Evolutionary conservation across 2,797 vertebrate genomes (phyloP).

Genomic region (Florisuga fusca): DNA sequence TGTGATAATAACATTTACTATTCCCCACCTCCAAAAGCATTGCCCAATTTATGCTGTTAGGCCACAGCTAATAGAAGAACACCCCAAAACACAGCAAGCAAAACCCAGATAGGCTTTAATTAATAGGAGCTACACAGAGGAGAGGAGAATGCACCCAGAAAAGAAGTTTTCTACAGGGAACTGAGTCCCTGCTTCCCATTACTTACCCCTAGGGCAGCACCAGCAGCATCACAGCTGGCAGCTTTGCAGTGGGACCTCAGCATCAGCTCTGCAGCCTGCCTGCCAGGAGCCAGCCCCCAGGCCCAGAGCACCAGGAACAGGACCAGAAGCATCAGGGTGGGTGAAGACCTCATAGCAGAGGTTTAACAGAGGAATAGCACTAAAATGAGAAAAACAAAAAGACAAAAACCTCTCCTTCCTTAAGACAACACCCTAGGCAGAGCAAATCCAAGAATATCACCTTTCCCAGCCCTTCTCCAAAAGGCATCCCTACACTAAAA

Average conservation of each 20-base stretch:
- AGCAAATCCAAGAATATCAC: fast-evolving
- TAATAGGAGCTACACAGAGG: fast-evolving
- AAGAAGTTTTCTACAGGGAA: not conserved
- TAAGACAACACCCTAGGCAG: not conserved
- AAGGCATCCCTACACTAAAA: fast-evolving
- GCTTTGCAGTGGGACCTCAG: not conserved
- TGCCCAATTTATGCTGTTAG: not conserved
- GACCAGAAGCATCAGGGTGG: not conserved
- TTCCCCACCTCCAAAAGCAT: not conserved
- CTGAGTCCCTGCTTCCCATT: fast-evolving
- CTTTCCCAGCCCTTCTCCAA: not conserved
- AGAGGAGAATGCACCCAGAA: not conserved
- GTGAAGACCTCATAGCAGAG: not conserved
- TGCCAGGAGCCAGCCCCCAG: not conserved
- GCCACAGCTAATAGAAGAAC: fast-evolving
- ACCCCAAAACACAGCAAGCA: not conserved
- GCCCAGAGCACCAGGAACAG: not conserved
- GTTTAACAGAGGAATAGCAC: not conserved
- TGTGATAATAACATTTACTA: fast-evolving
- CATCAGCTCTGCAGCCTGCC: not conserved
- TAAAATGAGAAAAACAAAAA: not conserved
- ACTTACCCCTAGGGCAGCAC: not conserved
- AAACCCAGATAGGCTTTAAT: not conserved
- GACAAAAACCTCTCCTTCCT: not conserved
- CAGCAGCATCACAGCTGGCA: not conserved